Percentiles rank a stretch among this genome's conserved stretches.
phyloP scores from a whole-genome alignment of 2,113 vertebrate species.

The Copsychus sechellarum region DNA sequence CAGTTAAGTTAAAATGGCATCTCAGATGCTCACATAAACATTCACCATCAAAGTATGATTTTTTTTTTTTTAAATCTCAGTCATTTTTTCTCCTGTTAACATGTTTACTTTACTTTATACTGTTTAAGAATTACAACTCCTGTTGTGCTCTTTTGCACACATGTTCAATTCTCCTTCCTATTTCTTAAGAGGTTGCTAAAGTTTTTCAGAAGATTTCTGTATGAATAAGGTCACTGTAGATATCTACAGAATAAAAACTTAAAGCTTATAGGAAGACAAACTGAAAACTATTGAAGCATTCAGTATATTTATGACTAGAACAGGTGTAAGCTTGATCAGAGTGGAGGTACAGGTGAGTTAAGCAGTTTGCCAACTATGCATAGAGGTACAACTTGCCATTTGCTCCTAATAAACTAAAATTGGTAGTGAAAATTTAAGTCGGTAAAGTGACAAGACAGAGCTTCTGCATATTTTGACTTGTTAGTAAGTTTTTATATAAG shows the following conservation, averaged over 20 bases:
- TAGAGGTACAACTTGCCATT: not conserved
- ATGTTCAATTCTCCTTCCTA: rapidly evolving
- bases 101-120: not conserved
- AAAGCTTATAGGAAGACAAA: not conserved
- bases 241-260: not conserved
- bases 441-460: not conserved
- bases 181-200: not conserved
- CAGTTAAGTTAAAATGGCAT: not conserved
- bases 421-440: not conserved
- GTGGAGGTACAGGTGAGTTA: not conserved
- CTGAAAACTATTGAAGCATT: not conserved
- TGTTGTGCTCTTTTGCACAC: not conserved
- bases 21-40: not conserved
- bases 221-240: not conserved
- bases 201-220: not conserved
- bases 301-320: not conserved
- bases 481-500: not conserved
- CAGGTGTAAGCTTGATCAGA: not conserved
- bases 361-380: not conserved
- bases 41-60: not conserved
- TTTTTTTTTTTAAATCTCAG: not conserved
- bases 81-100: not conserved
- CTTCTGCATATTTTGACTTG: not conserved
- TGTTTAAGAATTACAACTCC: not conserved
- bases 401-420: not conserved